Base-by-base conservation (phyloP, 2,113 vertebrate genomes). In the Himantopus leucocephalus region DNA sequence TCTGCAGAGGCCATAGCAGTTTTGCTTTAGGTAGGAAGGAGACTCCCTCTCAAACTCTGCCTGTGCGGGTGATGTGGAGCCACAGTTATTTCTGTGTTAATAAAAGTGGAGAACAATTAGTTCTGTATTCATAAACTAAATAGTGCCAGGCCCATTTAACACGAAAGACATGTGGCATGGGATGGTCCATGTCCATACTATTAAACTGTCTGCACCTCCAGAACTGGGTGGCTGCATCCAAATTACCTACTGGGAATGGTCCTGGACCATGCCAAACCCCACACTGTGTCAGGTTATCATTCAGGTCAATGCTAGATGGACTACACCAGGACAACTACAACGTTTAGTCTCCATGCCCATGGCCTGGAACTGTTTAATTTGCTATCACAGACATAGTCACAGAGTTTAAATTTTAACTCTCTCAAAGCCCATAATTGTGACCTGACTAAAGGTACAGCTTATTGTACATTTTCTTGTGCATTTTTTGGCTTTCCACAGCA, bases 221-320 rank as follows among this genome's bases (percentile, higher is more conserved):
- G 35, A 84, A 59, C 4, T n/a, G n/a, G 7, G 26, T 19, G 14
- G 6, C 18, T 92, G 6, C 9, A 63, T 35, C 43, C 53, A 78
- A 48, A 59, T 8, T 18, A 12, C 2, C 4, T 35, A 0, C 2
- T 64, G 17, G 30, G 35, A 93, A 52, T 18, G 58, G 7, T 55
- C 8, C 50, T 32, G 52, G 50, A 30, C 32, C 0, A 0, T 58
- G 29, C 3, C 29, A 63, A n/a, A 8, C 22, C 50, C 22, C 80
- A 74, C 6, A 41, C 17, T 45, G 3, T 27, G 53, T 15, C 14
- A 39, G 59, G n/a, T 5, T 13, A 32, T 32, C 47, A 23, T 48
- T 66, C 52, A 47, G 26, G 26, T 10, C 60, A 72, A 6, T 10
- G 5, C 2, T 56, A 55, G 4, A 20, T 43, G 35, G 37, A 32